A percentile compares a stretch with the other conserved stretches of the same genome.
phyloP scores from a whole-genome alignment of 2,888 invertebrate species.

The Kryphioiulus occultus region DNA sequence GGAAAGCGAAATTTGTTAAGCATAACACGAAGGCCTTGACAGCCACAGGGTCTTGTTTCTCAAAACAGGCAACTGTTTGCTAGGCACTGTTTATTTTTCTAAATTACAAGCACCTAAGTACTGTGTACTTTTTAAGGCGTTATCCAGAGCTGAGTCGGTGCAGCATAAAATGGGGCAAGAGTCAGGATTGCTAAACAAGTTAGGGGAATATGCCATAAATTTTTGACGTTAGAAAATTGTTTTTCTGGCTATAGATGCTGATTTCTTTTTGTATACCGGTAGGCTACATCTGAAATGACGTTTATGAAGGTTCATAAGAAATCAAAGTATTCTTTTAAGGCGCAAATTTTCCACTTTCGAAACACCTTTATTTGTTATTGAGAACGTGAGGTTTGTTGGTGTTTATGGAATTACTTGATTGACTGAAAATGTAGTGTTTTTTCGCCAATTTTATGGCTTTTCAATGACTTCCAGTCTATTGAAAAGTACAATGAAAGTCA shows the following conservation, averaged over 20 bases:
- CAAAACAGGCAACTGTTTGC: conserved; percentile 7
- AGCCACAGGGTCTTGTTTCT: conserved; percentile 25
- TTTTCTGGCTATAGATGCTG: background rate
- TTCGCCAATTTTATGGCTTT: background rate
- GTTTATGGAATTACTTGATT: too few relatives aligned
- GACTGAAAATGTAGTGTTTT: too few relatives aligned
- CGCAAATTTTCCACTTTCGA: too few relatives aligned
- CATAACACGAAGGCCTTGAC: background rate
- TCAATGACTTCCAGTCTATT: background rate
- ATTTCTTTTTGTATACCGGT: background rate
- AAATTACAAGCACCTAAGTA: conserved; percentile 31
- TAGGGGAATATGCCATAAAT: background rate
- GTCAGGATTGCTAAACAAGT: background rate
- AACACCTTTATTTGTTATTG: too few relatives aligned
- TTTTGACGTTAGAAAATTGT: background rate
- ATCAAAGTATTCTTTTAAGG: background rate
- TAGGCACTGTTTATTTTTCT: background rate
- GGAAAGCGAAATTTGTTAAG: background rate
- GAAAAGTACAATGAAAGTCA: background rate
- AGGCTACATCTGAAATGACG: background rate
- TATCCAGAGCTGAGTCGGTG: background rate
- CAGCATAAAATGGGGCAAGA: background rate
- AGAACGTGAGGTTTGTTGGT: too few relatives aligned
- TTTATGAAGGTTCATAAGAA: background rate
- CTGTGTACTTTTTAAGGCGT: conserved; percentile 22